Evolutionary conservation across 1,140 invertebrate genomes (phyloP), one percentile per base, ranked within the genome.

Genomic region (Drosophila ambigua): DNA sequence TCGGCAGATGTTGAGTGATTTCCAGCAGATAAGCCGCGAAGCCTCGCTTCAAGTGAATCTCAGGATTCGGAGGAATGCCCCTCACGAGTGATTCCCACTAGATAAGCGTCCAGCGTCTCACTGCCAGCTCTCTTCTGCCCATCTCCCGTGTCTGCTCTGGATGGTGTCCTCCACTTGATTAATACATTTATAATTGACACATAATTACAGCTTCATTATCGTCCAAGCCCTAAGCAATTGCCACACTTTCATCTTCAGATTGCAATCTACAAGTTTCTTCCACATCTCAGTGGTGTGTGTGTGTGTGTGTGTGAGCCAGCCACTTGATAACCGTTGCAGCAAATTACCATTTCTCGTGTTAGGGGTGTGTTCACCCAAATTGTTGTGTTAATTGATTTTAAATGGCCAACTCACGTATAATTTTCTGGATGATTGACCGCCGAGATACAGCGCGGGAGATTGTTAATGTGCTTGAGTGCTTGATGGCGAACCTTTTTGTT

Each of bases 331-430:
- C 8, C 31, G 8, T 31, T 31, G 0, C 52, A 61, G 59, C 59
- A 73, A 81, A 81, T 77, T 77, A 54, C 31, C 50, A 35, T 51
- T 45, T 82, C 57, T 58, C 51, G 64, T 59, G 72, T 65, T 43
- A 59, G 57, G 48, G 63, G 64, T 46, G 81, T 81, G 77, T 52
- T 72, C 45, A 9, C 24, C 60, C 60, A 73, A 77, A 85, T 85
- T 69, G 64, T 64, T 39, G 43, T 72, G 83, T 64, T 88, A 88
- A 87, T 88, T 87, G 83, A 88, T 88, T 88, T 87, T 73, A 83
- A 87, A 87, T 87, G 75, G 72, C 23, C 44, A 53, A 50, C 65
- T 48, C 48, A 66, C 78, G 59, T 62, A 77, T 65, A 63, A 63
- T 59, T 50, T 28, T 43, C 28, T 28, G 39, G 50, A 48, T 64